phyloP scores from a whole-genome alignment of 1,140 invertebrate species.

The Drosophila burlai region DNA sequence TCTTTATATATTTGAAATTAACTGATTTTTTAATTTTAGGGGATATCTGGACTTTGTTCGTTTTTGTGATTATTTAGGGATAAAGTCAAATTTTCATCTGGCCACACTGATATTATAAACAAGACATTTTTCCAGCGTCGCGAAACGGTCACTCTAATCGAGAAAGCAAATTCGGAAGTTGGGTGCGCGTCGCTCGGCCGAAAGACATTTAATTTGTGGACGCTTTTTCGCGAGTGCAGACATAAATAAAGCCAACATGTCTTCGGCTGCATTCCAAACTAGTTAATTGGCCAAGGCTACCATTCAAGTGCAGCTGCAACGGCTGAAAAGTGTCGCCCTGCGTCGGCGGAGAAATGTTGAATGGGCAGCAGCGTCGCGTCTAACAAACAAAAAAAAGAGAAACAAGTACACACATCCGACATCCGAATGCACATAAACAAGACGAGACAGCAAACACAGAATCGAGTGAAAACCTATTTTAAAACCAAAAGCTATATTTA shows the following conservation, averaged over 20 bases:
- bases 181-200: conserved; percentile 48
- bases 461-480: conserved; percentile 66
- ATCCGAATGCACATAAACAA: conserved; percentile 50
- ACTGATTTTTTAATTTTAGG: no score
- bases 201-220: conserved; percentile 44
- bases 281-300: conserved; percentile 2
- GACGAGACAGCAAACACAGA: conserved; percentile 40
- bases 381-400: conserved; percentile 53
- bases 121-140: background rate
- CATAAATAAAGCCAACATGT: conserved; percentile 35
- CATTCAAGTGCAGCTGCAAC: conserved; percentile 13
- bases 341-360: conserved; percentile 48
- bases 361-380: conserved; percentile 57
- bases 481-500: conserved; percentile 35
- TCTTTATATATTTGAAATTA: no score
- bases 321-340: conserved; percentile 21
- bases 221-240: conserved; percentile 63
- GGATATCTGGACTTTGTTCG: no score
- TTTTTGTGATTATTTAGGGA: no score
- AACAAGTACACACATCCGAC: conserved; percentile 32
- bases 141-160: conserved; percentile 35
- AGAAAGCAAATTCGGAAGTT: conserved; percentile 34
- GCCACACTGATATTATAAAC: no score
- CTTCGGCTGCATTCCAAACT: conserved; percentile 28
- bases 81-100: no score